phyloP scores from a whole-genome alignment of 2,888 invertebrate genomes.

The Eupithecia dodoneata region DNA sequence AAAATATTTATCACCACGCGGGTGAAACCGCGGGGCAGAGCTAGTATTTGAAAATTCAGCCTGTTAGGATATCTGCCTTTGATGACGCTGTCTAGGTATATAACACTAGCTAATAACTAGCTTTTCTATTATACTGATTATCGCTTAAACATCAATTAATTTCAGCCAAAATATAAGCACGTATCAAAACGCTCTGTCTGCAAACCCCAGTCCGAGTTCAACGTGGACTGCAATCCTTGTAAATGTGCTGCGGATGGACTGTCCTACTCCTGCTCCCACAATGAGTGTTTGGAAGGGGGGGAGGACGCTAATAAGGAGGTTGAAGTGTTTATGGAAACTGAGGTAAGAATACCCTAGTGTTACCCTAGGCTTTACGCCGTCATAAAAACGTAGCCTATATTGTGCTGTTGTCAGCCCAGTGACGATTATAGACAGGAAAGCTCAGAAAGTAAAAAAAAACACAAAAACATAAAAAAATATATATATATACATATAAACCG shows the following conservation, averaged over 20 bases:
- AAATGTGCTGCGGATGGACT: conserved; percentile 78
- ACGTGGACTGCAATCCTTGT: conserved; percentile 82
- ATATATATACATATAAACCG: too few relatives aligned
- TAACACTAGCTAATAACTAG: not conserved
- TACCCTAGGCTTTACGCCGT: too few relatives aligned
- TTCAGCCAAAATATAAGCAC: not conserved
- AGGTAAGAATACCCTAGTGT: conserved; percentile 51
- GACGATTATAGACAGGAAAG: too few relatives aligned
- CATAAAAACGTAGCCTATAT: too few relatives aligned
- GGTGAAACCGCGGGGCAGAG: too few relatives aligned
- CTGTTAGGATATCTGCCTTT: too few relatives aligned
- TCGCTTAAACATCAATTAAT: not conserved
- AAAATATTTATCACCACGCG: too few relatives aligned
- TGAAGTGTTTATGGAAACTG: conserved; percentile 73
- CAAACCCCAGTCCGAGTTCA: conserved; percentile 76
- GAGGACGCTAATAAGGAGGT: conserved; percentile 64
- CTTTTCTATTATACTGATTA: not conserved
- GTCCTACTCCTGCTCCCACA: conserved; percentile 79
- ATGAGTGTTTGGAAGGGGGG: conserved; percentile 70
- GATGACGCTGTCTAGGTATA: too few relatives aligned
- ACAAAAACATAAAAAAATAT: too few relatives aligned
- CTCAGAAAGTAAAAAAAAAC: too few relatives aligned
- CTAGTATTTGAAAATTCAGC: too few relatives aligned
- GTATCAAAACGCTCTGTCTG: conserved; percentile 65
- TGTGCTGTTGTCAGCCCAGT: too few relatives aligned